These are phyloP conservation scores for Meriones unguiculatus DNA, from an alignment of 2,113 vertebrate species.

Conservation along the genomic window DNA sequence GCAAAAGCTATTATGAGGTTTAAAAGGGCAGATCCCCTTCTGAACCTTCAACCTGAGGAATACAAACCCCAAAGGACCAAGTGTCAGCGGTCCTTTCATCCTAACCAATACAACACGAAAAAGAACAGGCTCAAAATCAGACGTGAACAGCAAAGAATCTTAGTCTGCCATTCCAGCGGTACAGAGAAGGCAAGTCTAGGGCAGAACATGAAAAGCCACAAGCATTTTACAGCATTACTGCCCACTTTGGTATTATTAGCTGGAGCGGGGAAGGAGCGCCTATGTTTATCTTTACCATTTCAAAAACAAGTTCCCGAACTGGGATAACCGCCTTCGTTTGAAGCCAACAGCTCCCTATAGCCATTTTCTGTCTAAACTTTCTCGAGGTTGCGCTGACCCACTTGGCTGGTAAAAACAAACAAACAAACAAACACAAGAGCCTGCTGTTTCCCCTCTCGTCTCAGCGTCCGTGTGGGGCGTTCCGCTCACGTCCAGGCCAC, in stretches of 20 bases:
- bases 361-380: neutral
- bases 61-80: neutral
- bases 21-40: constrained; percentile 22
- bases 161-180: neutral
- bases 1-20: constrained; percentile 9
- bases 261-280: neutral
- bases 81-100: constrained; percentile 4
- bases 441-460: neutral
- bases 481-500: neutral
- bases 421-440: neutral
- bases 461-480: neutral
- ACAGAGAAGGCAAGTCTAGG: neutral
- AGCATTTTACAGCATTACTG: neutral
- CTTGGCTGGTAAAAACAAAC: neutral
- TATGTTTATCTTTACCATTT: neutral
- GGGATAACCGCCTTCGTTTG: neutral
- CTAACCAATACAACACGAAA: neutral
- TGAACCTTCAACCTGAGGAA: neutral
- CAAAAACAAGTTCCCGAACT: neutral
- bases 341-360: neutral
- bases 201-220: neutral
- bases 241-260: neutral
- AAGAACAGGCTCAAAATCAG: neutral
- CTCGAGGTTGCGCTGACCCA: constrained; percentile 34
- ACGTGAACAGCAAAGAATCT: neutral